Evolutionary conservation across 53 echinoderm and acorn worm species (phyloP), one percentile per base, ranked within the genome.

Genomic region (Holothuria leucospilota): DNA sequence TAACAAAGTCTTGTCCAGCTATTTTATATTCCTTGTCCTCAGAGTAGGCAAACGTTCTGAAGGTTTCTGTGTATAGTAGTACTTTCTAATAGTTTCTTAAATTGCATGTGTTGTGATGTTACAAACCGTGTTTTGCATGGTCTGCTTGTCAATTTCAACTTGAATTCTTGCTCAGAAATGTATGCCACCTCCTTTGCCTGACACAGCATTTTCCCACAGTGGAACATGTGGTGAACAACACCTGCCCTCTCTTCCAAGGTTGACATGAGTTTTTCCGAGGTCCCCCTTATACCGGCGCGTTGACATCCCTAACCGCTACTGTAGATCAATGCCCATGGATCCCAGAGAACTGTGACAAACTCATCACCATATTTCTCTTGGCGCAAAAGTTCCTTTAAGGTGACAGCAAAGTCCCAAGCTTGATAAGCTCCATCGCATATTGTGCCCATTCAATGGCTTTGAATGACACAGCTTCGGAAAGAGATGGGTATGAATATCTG

Each of bases 401-500:
- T 71, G 29, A 7, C 71, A 29, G 29, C 20, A 38, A 71, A 71
- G 6, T 29, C 71, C 23, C 5, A n/a, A 24, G 71, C 39, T 29
- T 71, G 71, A 29, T 71, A 71, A 24, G 71, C 71, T n/a, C 71
- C 71, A 38, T 71, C 71, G 39, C 71, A 71, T 4, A 71, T 28
- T 20, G 71, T 71, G 29, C 71, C 71, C 71, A 71, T 71, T 28
- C 71, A 71, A 20, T n/a, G 23, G 20, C 23, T 29, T 71, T 26
- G 21, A 28, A 71, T 71, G 38, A 24, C 26, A 29, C n/a, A n/a
- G 23, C 28, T 29, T 71, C 71, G 4, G 71, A 13, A 29, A 71
- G 21, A 20, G 71, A 71, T 71, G 71, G 39, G 39, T 24, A 71
- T 20, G 39, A n/a, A 18, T 38, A 6, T 71, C 28, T 71, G 29